These are phyloP conservation scores for Melierax canorus DNA, from an alignment of 2,113 vertebrate genomes.

Conservation along the genomic window DNA sequence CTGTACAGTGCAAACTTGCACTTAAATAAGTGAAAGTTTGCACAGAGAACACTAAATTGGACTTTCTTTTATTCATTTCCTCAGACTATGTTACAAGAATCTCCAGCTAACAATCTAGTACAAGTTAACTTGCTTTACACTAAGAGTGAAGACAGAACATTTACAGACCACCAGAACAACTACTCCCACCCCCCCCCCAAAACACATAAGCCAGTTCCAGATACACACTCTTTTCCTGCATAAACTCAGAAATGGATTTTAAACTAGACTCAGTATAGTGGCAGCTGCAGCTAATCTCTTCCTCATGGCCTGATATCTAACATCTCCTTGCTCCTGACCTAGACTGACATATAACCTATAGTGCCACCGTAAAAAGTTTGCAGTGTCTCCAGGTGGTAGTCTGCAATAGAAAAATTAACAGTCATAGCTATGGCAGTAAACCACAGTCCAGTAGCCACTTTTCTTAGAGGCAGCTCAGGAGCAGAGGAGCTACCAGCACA, in stretches of 20 bases:
- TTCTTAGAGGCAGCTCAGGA: neutral
- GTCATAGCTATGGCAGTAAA: neutral
- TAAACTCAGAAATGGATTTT: neutral
- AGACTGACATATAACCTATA: neutral
- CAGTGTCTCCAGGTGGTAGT: neutral
- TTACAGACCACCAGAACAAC: neutral
- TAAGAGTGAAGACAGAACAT: neutral
- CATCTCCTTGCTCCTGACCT: neutral
- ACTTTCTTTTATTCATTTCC: neutral
- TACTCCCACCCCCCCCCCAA: no score
- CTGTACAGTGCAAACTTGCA: neutral
- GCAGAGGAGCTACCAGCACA: neutral
- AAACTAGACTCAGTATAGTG: neutral
- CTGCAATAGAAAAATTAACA: neutral
- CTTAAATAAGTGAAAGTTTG: neutral
- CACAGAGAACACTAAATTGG: neutral
- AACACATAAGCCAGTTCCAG: neutral
- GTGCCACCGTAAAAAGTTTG: neutral
- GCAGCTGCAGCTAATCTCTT: neutral
- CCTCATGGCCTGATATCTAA: neutral
- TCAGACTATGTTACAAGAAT: neutral
- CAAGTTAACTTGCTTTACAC: neutral
- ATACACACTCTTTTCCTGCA: neutral
- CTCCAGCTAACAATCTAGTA: neutral
- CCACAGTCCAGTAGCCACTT: neutral